Evolutionary conservation across 2,797 vertebrate genomes (phyloP), one percentile per base, ranked within the genome.

Genomic region (Brachyrhaphis roseni): DNA sequence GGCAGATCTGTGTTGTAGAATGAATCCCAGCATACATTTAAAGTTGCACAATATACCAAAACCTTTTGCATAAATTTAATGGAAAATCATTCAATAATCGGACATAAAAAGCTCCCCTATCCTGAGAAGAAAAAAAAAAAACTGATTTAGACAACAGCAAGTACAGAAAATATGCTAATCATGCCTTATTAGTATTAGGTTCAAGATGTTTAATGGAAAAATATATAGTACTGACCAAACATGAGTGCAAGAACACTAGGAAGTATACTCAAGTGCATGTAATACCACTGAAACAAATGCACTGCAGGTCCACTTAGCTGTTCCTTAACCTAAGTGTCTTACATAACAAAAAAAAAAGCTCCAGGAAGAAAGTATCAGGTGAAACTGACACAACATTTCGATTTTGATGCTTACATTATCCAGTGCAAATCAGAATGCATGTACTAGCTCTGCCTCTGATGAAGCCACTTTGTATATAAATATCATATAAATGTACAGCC

Each of bases 311-410:
- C 28, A 73, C 70, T 76, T 81, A 74, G 80, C 83, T 84, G 90
- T 88, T 80, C 79, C 76, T 57, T 83, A 87, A 87, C 75, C 76
- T 78, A 82, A 86, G 85, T 55, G 77, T 83, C 77, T 88, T 90
- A 76, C 77, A 83, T 83, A 82, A 90, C 75, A 73, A 83, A 77
- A 83, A 78, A 82, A 78, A 86, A 72, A 72, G n/a, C 13, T 84
- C 86, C 82, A 87, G 77, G 70, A 87, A 90, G 88, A 80, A 90
- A 86, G 75, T 87, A 86, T 90, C 79, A 85, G 82, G 86, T 90
- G 78, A 91, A 90, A 84, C 53, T 8, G 80, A 90, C 83, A 86
- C 81, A 66, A 20, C 72, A 72, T 46, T 76, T 89, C 72, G 70
- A 75, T 57, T 88, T 86, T 77, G 82, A 45, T 59, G 74, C 49